phyloP scores from a whole-genome alignment of 2,888 invertebrate genomes.

The Conistra vaccinii region DNA sequence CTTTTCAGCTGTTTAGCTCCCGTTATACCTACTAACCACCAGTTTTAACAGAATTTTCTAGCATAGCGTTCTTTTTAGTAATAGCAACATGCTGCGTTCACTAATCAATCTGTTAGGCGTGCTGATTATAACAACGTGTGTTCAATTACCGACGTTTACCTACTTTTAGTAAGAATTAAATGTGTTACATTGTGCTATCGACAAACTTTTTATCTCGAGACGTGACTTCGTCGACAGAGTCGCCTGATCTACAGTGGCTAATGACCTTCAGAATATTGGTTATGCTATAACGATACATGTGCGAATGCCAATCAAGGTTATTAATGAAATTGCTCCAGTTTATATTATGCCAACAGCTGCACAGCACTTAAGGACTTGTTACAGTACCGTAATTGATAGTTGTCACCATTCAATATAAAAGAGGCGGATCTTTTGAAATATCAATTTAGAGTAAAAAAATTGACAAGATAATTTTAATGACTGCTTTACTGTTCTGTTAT shows the following conservation, averaged over 20 bases:
- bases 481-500: not conserved
- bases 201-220: conserved; percentile 16
- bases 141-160: not conserved
- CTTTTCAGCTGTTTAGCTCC: not conserved
- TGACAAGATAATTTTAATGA: not conserved
- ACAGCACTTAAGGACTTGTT: not conserved
- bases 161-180: not conserved
- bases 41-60: not conserved
- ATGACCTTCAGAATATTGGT: conserved; percentile 22
- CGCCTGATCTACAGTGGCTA: not conserved
- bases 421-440: not conserved
- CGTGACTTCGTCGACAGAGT: not conserved
- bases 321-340: conserved; percentile 31
- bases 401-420: not conserved
- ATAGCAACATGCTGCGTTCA: not conserved
- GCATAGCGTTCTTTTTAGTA: too few species aligned
- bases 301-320: conserved; percentile 14
- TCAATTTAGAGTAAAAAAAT: not conserved
- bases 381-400: not conserved
- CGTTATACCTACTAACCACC: not conserved
- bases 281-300: conserved; percentile 1
- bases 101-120: not conserved
- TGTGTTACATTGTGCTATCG: not conserved
- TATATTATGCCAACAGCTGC: conserved; percentile 2
- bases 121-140: not conserved